Conservation (phyloP, 2,113 vertebrate species). For the Andinoacara biseriatus region DNA sequence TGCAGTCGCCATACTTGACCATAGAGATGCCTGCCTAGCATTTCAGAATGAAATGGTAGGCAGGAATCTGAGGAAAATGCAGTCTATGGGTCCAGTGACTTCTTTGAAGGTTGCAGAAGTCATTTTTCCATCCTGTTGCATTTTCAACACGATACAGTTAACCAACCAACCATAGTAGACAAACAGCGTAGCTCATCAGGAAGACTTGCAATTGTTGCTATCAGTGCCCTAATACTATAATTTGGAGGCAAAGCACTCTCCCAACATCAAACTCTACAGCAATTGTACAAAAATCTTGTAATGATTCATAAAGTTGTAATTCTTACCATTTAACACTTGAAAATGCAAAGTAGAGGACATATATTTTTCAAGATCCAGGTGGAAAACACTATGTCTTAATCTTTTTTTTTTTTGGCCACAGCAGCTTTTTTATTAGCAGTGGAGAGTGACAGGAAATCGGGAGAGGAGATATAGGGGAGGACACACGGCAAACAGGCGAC, state of each 20-base stretch:
- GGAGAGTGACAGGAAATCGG: too few species aligned
- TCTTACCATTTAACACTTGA: neutral
- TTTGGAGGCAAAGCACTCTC: neutral
- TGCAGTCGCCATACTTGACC: neutral
- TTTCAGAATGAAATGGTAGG: neutral
- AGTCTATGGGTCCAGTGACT: neutral
- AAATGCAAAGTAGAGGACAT: neutral
- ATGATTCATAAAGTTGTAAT: neutral
- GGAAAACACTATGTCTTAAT: too few species aligned
- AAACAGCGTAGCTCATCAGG: neutral
- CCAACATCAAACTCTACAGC: neutral
- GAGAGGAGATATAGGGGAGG: too few species aligned
- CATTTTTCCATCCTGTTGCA: neutral
- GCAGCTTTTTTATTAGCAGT: too few species aligned
- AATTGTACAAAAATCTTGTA: neutral
- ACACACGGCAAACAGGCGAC: too few species aligned
- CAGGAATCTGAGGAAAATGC: too few species aligned
- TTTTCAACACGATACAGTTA: neutral
- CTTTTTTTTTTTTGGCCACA: too few species aligned
- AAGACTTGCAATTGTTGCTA: slow-evolving; percentile 13
- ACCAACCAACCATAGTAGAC: neutral
- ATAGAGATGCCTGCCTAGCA: neutral
- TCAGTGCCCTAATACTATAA: neutral
- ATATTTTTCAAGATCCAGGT: too few species aligned
- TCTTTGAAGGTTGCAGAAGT: neutral